phyloP scores from a whole-genome alignment of 1,140 invertebrate species.

The Drosophila kanapiae region DNA sequence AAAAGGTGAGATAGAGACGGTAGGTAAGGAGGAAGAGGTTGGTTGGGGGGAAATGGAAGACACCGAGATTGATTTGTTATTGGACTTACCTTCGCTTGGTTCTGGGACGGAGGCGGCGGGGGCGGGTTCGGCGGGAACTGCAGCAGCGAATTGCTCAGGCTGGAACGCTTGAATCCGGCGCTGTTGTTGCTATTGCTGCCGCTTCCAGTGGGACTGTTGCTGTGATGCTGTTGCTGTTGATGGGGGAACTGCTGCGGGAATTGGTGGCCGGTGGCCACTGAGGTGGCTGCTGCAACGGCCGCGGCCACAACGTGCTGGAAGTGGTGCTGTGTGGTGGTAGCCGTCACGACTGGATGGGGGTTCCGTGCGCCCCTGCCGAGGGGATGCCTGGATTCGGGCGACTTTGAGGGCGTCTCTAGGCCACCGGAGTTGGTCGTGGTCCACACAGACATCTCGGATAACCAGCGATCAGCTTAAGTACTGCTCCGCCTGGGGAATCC shows the following conservation, averaged over 20 bases:
- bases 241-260: conserved; percentile 48
- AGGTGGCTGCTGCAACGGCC: conserved; percentile 70
- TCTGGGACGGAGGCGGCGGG: conserved; percentile 48
- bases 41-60: conserved; percentile 1
- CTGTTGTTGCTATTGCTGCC: conserved; percentile 60
- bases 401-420: conserved; percentile 75
- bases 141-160: conserved; percentile 62
- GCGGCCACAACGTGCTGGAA: conserved; percentile 76
- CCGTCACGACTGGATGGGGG: conserved; percentile 21
- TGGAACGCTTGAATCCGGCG: conserved; percentile 63
- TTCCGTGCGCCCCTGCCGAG: conserved; percentile 7
- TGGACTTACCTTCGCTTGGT: conserved; percentile 65
- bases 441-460: conserved; percentile 85
- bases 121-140: conserved; percentile 52
- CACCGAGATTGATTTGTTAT: conserved; percentile 47
- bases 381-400: conserved; percentile 1
- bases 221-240: conserved; percentile 43
- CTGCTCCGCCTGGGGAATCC: conserved; percentile 38
- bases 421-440: conserved; percentile 83
- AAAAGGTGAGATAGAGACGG: conserved; percentile 6
- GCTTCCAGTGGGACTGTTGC: conserved; percentile 52
- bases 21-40: not conserved
- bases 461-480: conserved; percentile 30
- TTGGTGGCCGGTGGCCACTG: conserved; percentile 69
- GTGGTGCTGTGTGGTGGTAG: conserved; percentile 51